A percentile compares a stretch with the other conserved stretches of the same genome.
These are phyloP conservation scores for Sardina pilchardus DNA, from an alignment of 2,113 vertebrate species.

Conservation along the genomic window DNA sequence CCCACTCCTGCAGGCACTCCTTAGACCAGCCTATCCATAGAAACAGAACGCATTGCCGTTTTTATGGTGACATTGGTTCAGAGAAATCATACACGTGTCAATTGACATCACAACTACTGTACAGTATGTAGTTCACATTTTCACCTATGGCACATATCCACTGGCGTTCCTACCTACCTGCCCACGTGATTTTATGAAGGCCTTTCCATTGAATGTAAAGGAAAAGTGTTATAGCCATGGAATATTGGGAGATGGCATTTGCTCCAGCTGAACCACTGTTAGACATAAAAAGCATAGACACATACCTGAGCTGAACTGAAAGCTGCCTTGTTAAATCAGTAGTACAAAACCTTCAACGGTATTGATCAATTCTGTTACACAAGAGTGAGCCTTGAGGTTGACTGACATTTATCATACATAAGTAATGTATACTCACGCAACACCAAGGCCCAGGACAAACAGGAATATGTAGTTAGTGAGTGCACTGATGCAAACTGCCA, in stretches of 20 bases:
- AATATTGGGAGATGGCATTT: constrained; percentile 78
- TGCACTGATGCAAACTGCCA: constrained; percentile 82
- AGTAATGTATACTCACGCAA: constrained; percentile 78
- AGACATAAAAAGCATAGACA: not conserved
- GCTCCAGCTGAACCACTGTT: constrained; percentile 85
- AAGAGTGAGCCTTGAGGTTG: not conserved
- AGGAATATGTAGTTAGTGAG: constrained; percentile 83
- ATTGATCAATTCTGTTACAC: not conserved
- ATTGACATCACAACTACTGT: too few relatives aligned
- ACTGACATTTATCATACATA: not conserved
- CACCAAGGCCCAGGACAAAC: constrained; percentile 76
- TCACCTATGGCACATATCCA: not conserved
- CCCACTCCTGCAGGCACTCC: constrained; percentile 84
- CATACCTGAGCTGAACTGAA: not conserved
- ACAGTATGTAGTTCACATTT: too few relatives aligned
- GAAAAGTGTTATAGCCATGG: constrained; percentile 72
- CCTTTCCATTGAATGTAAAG: constrained; percentile 77
- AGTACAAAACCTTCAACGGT: not conserved
- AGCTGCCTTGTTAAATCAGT: not conserved
- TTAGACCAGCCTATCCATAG: constrained; percentile 76
- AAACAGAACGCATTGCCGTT: not conserved
- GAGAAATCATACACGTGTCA: not conserved
- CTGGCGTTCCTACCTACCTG: constrained; percentile 68
- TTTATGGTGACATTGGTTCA: too few relatives aligned
- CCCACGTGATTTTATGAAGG: constrained; percentile 82